Base-by-base conservation (phyloP, 2,888 invertebrate genomes). In the Acrocera orbiculus region DNA sequence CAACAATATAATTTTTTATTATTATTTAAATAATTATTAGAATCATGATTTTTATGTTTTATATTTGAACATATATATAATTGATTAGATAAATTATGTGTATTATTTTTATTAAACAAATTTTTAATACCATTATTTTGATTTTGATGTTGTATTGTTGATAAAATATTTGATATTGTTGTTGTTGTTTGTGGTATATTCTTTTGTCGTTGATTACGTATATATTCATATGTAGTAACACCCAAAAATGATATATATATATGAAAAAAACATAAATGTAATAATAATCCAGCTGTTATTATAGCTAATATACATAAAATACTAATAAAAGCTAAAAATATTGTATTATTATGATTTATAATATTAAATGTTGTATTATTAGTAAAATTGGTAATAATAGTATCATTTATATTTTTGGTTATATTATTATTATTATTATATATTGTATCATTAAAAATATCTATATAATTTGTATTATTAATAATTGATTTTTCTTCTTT, bases 161-260 rank as follows among this genome's bases (percentile, higher is more conserved):
- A 1, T 22, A n/a, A 10, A n/a, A n/a, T 30, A 40, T 15, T 15
- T n/a, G n/a, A n/a, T n/a, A n/a, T 19, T 16, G 25, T 27, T 28
- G 30, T 27, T 30, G 33, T 25, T 16, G 23, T 20, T 25, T 30
- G 4, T 10, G 26, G 30, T 41, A 45, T 43, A 38, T 14, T 32
- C 27, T 11, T n/a, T 46, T 65, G 65, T 2, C 68, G 61, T 48
- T 62, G 61, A 40, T 59, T 62, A 30, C 62, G 50, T 31, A 89
- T 81, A 58, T 87, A 89, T 53, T 89, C 89, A 61, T 87, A 90
- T 0, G 89, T 90, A 14, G 89, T 86, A 27, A 87, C 64, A 2
- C 86, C 87, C 47, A 85, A 62, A 45, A 76, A 70, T 4, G 77
- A 76, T 51, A 89, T 83, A 59, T 87, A 87, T 38, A 82, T 71